Evolutionary conservation across 2,888 invertebrate genomes (phyloP), one percentile per base, ranked within the genome.

Genomic region (Ophion costatus): DNA sequence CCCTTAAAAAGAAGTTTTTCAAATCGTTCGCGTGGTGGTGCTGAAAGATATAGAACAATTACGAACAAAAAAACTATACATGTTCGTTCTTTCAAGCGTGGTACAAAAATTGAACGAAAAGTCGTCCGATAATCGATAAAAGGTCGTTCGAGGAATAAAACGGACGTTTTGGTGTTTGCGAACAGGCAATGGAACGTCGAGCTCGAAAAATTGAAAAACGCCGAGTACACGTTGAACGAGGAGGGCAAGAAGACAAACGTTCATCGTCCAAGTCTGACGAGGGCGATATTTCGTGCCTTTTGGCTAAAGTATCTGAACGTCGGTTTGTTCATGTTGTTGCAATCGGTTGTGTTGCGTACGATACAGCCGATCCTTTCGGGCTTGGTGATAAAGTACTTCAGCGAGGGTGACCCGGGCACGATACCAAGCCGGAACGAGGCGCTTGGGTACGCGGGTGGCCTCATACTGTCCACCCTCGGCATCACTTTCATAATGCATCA

Each of bases 241-340:
- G 82, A 84, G 63, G 87, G 87, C 20, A 83, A 84, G 29, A 88
- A 88, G 22, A 76, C 79, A 10, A 83, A 86, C 1, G 82, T 83
- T 0, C 77, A 89, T n/a, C 89, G 91, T 33, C 95, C 95, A 1
- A 94, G 94, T 86, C 90, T 95, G 10, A 85, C 90, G 7, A 91
- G 88, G 61, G 95, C 95, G 0, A 86, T 95, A 29, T 29, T 93
- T 3, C 89, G 94, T 20, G 90, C 94, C 5, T 95, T 95, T 90
- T 94, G 94, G 84, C 22, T 86, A 51, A 87, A 89, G 17, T 92
- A 92, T 51, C 10, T 89, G 0, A 11, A 56, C 1, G 57, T 90
- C 5, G 89, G 90, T 9, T 0, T 89, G 0, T 71, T 89, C 0
- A 0, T 86, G 2, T 61, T 89, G 0, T 0, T 91, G 0, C 87